Percentiles rank a stretch among this genome's conserved stretches.
Evolutionary conservation across 2,113 vertebrate species (phyloP).

Genomic region (Picathartes gymnocephalus): DNA sequence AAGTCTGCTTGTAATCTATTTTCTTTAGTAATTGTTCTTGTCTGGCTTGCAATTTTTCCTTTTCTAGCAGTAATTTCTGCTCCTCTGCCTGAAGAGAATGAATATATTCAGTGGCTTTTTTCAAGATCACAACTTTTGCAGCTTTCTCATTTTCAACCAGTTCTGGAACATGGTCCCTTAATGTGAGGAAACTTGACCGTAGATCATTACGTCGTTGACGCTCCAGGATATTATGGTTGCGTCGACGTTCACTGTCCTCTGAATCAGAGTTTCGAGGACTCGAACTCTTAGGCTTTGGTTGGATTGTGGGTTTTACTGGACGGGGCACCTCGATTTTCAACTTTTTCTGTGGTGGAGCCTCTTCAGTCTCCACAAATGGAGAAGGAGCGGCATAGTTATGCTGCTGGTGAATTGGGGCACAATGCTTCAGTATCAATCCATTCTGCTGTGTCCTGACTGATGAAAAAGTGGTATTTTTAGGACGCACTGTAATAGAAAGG

Average conservation of each 20-base stretch:
- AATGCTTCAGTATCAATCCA: conserved; percentile 90
- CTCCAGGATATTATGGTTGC: conserved; percentile 98
- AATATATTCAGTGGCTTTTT: conserved; percentile 96
- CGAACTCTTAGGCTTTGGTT: conserved; percentile 81
- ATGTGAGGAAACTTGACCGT: conserved; percentile 91
- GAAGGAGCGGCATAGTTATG: conserved; percentile 97
- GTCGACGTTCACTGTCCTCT: conserved; percentile 92
- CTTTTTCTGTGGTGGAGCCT: conserved; percentile 85
- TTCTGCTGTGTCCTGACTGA: conserved; percentile 72
- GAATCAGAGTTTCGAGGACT: conserved; percentile 92
- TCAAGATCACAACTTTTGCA: conserved; percentile 97
- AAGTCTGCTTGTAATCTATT: conserved; percentile 91
- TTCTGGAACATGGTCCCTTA: conserved; percentile 97
- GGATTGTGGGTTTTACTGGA: conserved; percentile 68
- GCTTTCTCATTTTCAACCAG: conserved; percentile 95
- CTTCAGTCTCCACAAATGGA: conserved; percentile 85
- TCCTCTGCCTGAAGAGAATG: conserved; percentile 87
- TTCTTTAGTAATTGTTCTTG: conserved; percentile 89
- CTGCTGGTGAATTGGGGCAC: conserved; percentile 95
- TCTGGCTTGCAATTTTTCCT: conserved; percentile 84
- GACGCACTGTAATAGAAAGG: conserved; percentile 76
- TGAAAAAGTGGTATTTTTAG: conserved; percentile 67
- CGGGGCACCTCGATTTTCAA: conserved; percentile 76
- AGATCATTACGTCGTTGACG: conserved; percentile 97
- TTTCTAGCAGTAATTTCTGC: conserved; percentile 87